phyloP scores from a whole-genome alignment of 2,888 invertebrate genomes.

The Stegana nigrithorax region DNA sequence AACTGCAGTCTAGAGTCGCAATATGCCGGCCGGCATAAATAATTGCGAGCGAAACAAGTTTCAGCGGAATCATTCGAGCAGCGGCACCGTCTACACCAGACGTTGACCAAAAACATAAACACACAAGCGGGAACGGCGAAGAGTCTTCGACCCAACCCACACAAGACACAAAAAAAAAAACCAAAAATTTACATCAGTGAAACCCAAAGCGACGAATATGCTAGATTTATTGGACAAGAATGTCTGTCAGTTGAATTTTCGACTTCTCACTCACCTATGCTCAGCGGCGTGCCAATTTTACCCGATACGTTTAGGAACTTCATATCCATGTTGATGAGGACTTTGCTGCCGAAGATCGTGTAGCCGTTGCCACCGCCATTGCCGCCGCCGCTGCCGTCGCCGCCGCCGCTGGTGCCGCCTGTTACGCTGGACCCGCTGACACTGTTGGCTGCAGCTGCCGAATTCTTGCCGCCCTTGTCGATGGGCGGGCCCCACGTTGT shows the following conservation, averaged over 20 bases:
- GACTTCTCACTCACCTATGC: constrained; percentile 67
- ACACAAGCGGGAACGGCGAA: no score
- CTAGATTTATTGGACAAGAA: no score
- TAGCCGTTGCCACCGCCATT: constrained; percentile 15
- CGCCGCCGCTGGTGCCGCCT: constrained; percentile 12
- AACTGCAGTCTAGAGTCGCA: no score
- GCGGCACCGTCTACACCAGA: no score
- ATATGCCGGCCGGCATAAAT: constrained; percentile 8
- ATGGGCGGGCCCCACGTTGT: constrained; percentile 51
- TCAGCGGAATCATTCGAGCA: no score
- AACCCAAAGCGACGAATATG: no score
- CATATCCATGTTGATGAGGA: constrained; percentile 48
- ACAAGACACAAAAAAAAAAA: no score
- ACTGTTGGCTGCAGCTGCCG: constrained; percentile 54
- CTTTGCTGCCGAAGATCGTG: constrained; percentile 41
- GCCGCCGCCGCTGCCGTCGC: constrained; percentile 15
- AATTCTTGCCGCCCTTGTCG: constrained; percentile 41
- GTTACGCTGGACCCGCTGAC: constrained; percentile 31
- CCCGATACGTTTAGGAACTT: constrained; percentile 65
- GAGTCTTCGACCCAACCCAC: no score
- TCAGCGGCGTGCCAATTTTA: constrained; percentile 61
- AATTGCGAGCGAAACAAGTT: neutral
- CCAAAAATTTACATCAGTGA: no score
- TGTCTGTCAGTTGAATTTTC: no score
- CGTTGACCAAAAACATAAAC: no score